phyloP scores from a whole-genome alignment of 2,888 invertebrate species.

The Phengaris alcon region DNA sequence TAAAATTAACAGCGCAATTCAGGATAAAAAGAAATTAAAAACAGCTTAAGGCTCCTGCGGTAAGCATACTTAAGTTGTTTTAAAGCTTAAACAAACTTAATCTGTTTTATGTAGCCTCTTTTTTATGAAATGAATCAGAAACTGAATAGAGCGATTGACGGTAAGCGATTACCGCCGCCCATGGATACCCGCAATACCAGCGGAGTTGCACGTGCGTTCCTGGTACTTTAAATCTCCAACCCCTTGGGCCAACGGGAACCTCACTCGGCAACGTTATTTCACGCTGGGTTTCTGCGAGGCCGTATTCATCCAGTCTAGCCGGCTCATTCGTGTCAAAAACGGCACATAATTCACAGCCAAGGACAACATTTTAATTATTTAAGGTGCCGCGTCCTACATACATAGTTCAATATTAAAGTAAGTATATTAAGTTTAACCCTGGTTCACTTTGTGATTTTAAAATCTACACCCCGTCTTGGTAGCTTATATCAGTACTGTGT shows the following conservation, averaged over 20 bases:
- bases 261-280: too few species aligned
- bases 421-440: slow-evolving; percentile 5
- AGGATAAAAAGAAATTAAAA: slow-evolving; percentile 6
- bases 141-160: not conserved
- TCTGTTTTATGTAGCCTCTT: not conserved
- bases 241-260: too few species aligned
- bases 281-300: too few species aligned
- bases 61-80: not conserved
- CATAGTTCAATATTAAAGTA: slow-evolving; percentile 3
- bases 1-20: not conserved
- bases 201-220: too few species aligned
- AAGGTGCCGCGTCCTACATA: not conserved
- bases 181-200: not conserved
- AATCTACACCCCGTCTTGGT: not conserved
- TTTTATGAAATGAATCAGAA: not conserved
- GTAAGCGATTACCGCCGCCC: not conserved
- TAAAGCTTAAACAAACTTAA: not conserved
- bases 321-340: not conserved
- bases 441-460: slow-evolving; percentile 8
- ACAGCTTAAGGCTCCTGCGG: not conserved
- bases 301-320: not conserved
- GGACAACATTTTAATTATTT: slow-evolving; percentile 20
- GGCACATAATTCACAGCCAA: not conserved
- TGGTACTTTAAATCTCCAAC: too few species aligned
- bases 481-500: not conserved